Percentiles rank a stretch among this genome's conserved stretches.
Conservation (phyloP, 2,888 invertebrate species). For the Psococerastis gibbosa region DNA sequence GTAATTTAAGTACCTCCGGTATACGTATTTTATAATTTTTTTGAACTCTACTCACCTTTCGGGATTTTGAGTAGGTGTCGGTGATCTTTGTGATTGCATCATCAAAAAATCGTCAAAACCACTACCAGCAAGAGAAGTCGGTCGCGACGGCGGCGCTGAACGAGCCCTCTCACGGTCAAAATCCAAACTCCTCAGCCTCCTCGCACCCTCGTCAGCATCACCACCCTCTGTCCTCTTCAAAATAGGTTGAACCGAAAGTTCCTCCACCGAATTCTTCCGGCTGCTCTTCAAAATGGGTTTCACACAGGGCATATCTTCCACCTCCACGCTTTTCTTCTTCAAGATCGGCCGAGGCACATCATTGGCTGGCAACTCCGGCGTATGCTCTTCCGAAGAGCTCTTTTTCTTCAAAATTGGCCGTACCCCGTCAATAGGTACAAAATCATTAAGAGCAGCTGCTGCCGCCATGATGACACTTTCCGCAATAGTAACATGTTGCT, state of each 20-base stretch:
- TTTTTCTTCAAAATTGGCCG: slow-evolving; percentile 67
- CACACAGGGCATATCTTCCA: slow-evolving; percentile 47
- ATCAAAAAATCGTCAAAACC: slow-evolving; percentile 6
- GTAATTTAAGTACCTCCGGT: too few relatives aligned
- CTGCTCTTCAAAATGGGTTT: slow-evolving; percentile 60
- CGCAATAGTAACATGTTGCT: slow-evolving; percentile 46
- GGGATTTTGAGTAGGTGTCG: too few relatives aligned
- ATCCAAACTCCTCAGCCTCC: background rate
- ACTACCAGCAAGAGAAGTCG: background rate
- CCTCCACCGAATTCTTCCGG: slow-evolving; percentile 34
- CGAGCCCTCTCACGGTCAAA: background rate
- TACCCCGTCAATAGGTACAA: slow-evolving; percentile 34
- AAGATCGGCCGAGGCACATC: slow-evolving; percentile 44
- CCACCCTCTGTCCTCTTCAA: slow-evolving; percentile 7
- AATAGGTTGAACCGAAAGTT: slow-evolving; percentile 10
- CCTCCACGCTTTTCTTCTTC: slow-evolving; percentile 54
- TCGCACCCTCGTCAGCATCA: background rate
- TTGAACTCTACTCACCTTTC: too few relatives aligned
- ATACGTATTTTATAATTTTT: too few relatives aligned
- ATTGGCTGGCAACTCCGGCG: slow-evolving; percentile 6
- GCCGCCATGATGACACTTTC: slow-evolving; percentile 41
- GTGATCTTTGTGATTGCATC: background rate
- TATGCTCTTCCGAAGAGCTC: slow-evolving; percentile 46
- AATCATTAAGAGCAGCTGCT: slow-evolving; percentile 24
- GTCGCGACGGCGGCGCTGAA: background rate